These are phyloP conservation scores for Paraplagusia blochii DNA, from an alignment of 2,113 vertebrate species.

Conservation along the genomic window DNA sequence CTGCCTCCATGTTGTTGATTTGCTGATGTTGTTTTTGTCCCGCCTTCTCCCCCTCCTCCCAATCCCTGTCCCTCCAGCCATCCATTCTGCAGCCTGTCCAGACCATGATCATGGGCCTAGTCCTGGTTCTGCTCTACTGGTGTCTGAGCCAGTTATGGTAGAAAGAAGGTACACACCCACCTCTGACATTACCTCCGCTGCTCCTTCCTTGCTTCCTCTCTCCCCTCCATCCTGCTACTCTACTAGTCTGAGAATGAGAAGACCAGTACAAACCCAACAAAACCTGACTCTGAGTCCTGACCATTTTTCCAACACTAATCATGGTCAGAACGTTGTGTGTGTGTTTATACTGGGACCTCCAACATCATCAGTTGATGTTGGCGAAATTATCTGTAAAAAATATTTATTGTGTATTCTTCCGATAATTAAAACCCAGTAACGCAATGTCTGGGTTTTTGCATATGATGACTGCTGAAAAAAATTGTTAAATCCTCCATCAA, in stretches of 20 bases:
- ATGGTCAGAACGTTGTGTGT: no score
- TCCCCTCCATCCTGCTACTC: slow-evolving; percentile 16
- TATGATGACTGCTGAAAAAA: no score
- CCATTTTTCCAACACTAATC: no score
- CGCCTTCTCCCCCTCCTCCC: slow-evolving; percentile 76
- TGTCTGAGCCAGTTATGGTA: slow-evolving; percentile 99
- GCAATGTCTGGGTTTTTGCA: no score
- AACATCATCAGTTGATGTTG: no score
- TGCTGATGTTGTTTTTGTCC: slow-evolving; percentile 71
- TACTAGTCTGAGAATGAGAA: background rate
- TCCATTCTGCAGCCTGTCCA: slow-evolving; percentile 99
- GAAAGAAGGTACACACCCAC: slow-evolving; percentile 92
- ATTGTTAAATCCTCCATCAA: no score
- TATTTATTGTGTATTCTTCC: no score
- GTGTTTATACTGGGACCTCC: no score
- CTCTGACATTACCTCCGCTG: slow-evolving; percentile 54
- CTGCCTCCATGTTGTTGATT: slow-evolving; percentile 69
- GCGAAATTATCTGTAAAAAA: no score
- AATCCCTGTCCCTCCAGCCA: slow-evolving; percentile 89
- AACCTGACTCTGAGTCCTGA: no score
- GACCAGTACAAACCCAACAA: no score
- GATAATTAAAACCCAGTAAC: no score
- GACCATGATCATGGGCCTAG: slow-evolving; percentile 99
- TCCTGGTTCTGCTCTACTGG: slow-evolving; percentile 99
- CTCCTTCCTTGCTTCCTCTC: slow-evolving; percentile 45